Base-by-base conservation (phyloP, 2,888 invertebrate genomes). In the Eledona agricola region DNA sequence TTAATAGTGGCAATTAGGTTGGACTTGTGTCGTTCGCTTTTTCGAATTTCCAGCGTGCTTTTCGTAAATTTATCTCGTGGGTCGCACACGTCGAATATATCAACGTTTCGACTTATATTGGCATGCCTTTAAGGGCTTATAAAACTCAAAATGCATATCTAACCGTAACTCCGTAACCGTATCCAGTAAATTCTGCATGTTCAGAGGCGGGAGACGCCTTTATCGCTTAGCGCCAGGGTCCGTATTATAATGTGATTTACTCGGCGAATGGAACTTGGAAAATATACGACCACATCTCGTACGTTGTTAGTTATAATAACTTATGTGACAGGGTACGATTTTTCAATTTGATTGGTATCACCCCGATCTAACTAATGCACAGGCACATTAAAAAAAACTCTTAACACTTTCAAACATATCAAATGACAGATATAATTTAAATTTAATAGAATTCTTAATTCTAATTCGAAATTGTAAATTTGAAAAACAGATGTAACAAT, bases 181-280 rank as follows among this genome's bases (percentile, higher is more conserved):
- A 63, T 61, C 64, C 62, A 56, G 63, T 69, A 69, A 68, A 67
- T 69, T 70, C 62, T 63, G 65, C 66, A 66, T 64, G 66, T 69
- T 67, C 65, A 57, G 62, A 64, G 58, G 64, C 60, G 62, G 49
- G 57, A 65, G 63, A 64, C 62, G 64, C 70, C 68, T 72, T 72
- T 72, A 72, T 72, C 72, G 71, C 71, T 61, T 61, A 62, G 62
- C 65, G 56, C 68, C 72, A 72, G 70, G 63, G 65, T 61, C 64
- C 70, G 67, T 70, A 72, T 72, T 72, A 72, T 67, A 67, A 68
- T 70, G 70, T 72, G 71, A 72, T 72, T 72, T 72, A 72, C 70
- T 67, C 59, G 52, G 60, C 62, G 66, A 72, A 72, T 70, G 70
- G 69, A 71, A 70, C 65, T 60, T 26, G 64, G 67, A 57, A 66